Evolutionary conservation across 2,888 invertebrate genomes (phyloP).

Genomic region (Aethes cnicana): DNA sequence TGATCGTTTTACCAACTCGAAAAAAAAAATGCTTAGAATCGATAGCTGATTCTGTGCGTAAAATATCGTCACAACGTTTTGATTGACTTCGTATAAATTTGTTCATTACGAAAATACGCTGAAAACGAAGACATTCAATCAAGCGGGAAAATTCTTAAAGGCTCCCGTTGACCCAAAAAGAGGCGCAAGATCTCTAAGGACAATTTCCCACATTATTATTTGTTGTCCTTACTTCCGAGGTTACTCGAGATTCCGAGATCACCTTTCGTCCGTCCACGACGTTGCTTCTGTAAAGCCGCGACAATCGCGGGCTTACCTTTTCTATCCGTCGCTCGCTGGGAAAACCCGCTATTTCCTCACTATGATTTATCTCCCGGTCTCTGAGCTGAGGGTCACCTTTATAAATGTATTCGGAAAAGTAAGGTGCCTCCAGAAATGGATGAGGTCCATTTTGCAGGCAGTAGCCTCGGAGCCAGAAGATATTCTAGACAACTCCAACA

Average conservation of each 20-base stretch:
- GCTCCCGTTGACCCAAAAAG: too few relatives aligned
- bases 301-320: slow-evolving; percentile 49
- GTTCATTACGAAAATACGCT: too few relatives aligned
- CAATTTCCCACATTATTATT: slow-evolving; percentile 7
- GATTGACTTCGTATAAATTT: too few relatives aligned
- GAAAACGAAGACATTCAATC: too few relatives aligned
- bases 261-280: slow-evolving; percentile 30
- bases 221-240: slow-evolving; percentile 5
- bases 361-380: slow-evolving; percentile 78
- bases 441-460: slow-evolving; percentile 61
- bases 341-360: slow-evolving; percentile 71
- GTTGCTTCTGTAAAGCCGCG: slow-evolving; percentile 43
- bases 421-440: slow-evolving; percentile 70
- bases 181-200: neutral
- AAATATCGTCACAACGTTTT: too few relatives aligned
- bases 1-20: too few relatives aligned
- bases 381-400: slow-evolving; percentile 78
- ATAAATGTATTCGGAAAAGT: slow-evolving; percentile 79
- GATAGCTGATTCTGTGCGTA: too few relatives aligned
- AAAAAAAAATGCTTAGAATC: too few relatives aligned
- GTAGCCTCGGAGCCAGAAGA: slow-evolving; percentile 12
- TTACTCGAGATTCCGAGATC: slow-evolving; percentile 12
- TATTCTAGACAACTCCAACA: neutral
- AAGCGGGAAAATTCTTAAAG: too few relatives aligned
- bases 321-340: slow-evolving; percentile 63